Base-by-base conservation (phyloP, 1,140 invertebrate genomes). In the Ostrea denselamellosa region DNA sequence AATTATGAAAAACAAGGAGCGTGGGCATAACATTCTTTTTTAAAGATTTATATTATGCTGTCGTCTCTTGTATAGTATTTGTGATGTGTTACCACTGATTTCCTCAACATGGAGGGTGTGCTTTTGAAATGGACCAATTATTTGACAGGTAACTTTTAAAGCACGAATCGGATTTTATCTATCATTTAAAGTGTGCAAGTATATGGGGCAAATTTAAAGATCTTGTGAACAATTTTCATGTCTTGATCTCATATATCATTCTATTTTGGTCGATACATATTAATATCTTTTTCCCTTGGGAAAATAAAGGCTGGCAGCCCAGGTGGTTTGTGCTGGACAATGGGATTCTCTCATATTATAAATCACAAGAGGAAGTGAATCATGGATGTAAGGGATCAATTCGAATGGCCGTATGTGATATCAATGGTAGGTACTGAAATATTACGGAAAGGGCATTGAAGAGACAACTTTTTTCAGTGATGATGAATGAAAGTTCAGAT, bases 41-140 rank as follows among this genome's bases (percentile, higher is more conserved):
- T 7, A 62, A n/a, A n/a, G n/a, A 17, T 19, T n/a, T 5, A 62
- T 62, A 14, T 62, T 19, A 44, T 44, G 54, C 54, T 9, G 54
- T 56, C 54, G 56, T 19, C 17, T 62, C 19, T 5, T 14, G 34
- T 44, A 44, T 44, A 44, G 34, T 1, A 44, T 44, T 44, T 44
- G 34, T 5, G 34, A 44, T 44, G 34, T 44, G 5, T 44, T 44
- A 44, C 34, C 34, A 44, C 34, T 44, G 34, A 44, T 44, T 44
- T 77, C 68, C 68, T 10, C 81, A 84, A 12, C 68, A 97, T 97
- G 97, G 97, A 97, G 95, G 97, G 97, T 85, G 95, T 96, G 90
- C 95, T 97, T 28, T 97, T 96, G 96, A 97, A 97, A 95, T 97
- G 97, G 97, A 97, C 97, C 89, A 97, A 97, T 95, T 97, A 97